Evolutionary conservation across 2,888 invertebrate genomes (phyloP), one percentile per base, ranked within the genome.

Genomic region (Ichneumoninae sp.): DNA sequence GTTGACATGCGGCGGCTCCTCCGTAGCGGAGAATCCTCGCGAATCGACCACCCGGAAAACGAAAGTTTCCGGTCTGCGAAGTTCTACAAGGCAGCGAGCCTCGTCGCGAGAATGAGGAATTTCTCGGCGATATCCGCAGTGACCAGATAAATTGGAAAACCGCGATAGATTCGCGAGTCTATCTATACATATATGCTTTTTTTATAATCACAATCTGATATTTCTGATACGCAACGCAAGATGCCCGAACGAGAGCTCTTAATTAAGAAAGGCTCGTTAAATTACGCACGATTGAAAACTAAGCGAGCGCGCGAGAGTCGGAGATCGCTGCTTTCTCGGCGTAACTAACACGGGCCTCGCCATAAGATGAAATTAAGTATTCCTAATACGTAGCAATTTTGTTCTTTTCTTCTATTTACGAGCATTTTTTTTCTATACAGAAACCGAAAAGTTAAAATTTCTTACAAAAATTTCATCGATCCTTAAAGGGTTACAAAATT

Each of bases 301-400:
- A 63, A 60, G 33, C 30, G 54, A 36, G 75, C 79, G 60, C 65
- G 75, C 75, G 83, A 83, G 79, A 83, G 79, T 50, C 66, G 3
- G 71, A 60, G 65, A 70, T 52, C 36, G 57, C 50, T 57, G 57
- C 83, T 83, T 83, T 83, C 83, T 79, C 83, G 70, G 33, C 65
- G 69, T 65, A 79, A 79, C 83, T 73, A 74, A 80, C 65, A 75
- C 70, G 69, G 33, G 26, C 6, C 19, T 73, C 50, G 36, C 22
- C 40, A 40, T 73, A 30, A 40, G 33, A 33, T 26, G 26, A 57
- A 57, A 57, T 8, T 57, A 57, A 57, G 13, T 26, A 22, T 8
- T 8, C 22, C 10, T 4, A 13, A 57, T 26, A 13, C 26, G 57
- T 57, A 22, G 57, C 26, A 47, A 47, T 47, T 16, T 47, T 47